Evolutionary conservation across 1,140 invertebrate species (phyloP), one percentile per base, ranked within the genome.

Genomic region (Cherax quadricarinatus): DNA sequence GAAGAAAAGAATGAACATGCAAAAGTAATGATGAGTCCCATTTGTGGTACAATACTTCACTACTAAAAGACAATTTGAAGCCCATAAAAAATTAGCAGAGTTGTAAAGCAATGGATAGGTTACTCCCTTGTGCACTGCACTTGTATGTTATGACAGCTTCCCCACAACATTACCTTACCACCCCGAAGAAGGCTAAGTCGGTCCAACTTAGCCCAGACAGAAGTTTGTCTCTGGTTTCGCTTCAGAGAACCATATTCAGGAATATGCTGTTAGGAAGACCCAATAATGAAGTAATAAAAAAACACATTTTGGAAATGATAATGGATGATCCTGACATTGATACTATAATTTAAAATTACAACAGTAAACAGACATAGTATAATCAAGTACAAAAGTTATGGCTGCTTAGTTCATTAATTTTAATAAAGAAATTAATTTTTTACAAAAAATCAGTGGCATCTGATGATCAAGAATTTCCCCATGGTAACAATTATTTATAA

Each of bases 141-240:
- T 81, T 81, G 48, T 81, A 81, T 18, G 24, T 84, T 84, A 84
- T 9, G 53, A 41, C 30, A 41, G 48, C 21, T 57, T 60, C 24
- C 10, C 53, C 16, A 30, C 18, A n/a, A 89, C 87, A 81, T 89
- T 89, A 89, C 87, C 87, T 89, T 89, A 89, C 87, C 87, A 62
- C 87, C 87, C 87, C 87, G 87, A n/a, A 89, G 87, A 4, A 89
- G 87, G 60, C 87, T 89, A 60, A 89, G 87, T 14, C 79, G 87
- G 60, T 89, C 79, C 79, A 89, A 81, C 87, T 89, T 89, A 82
- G 87, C 87, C 87, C 87, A 89, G 6, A 82, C 87, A 82, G 80
- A 89, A 30, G 87, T 82, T 66, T 89, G 87, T 89, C 87, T 89
- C 79, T 82, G 87, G 53, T 75, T 80, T 49, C 79, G 78, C 60